Evolutionary conservation across 2,888 invertebrate species (phyloP).

Genomic region (Plusia festucae): DNA sequence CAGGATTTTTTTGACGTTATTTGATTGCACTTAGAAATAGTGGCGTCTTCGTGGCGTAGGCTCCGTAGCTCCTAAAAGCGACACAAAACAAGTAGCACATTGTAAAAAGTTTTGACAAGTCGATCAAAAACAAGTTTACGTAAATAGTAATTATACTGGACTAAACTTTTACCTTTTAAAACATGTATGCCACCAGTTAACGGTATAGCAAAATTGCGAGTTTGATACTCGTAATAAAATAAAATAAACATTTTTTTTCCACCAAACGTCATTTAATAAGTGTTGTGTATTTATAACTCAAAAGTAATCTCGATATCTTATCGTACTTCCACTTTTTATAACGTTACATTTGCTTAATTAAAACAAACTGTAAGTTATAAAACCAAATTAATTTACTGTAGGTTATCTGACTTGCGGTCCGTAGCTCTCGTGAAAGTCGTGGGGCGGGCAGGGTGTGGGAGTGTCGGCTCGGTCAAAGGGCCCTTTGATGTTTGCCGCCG

Average conservation of each 20-base stretch:
- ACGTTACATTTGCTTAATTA: slow-evolving; percentile 49
- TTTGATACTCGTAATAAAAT: background rate
- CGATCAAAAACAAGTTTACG: too few relatives aligned
- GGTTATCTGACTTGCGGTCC: slow-evolving; percentile 57
- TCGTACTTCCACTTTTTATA: slow-evolving; percentile 14
- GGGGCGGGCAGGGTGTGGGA: slow-evolving; percentile 79
- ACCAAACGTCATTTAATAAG: background rate
- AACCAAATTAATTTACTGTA: slow-evolving; percentile 58
- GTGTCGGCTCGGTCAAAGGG: slow-evolving; percentile 89
- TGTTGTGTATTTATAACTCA: background rate
- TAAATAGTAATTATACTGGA: background rate
- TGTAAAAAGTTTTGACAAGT: too few relatives aligned
- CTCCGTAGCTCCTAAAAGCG: too few relatives aligned
- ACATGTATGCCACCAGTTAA: background rate
- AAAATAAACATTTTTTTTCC: background rate
- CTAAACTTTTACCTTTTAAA: background rate
- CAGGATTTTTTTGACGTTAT: too few relatives aligned
- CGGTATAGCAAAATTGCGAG: background rate
- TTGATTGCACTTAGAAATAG: too few relatives aligned
- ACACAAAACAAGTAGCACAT: too few relatives aligned
- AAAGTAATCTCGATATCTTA: background rate
- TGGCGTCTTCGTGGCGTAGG: too few relatives aligned
- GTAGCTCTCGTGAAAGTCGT: slow-evolving; percentile 63
- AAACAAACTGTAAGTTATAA: slow-evolving; percentile 45
- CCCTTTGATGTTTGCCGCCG: slow-evolving; percentile 89